Percentiles rank a stretch among this genome's conserved stretches.
phyloP scores from a whole-genome alignment of 2,113 vertebrate species.

The Gnathonemus echidnorhynchus region DNA sequence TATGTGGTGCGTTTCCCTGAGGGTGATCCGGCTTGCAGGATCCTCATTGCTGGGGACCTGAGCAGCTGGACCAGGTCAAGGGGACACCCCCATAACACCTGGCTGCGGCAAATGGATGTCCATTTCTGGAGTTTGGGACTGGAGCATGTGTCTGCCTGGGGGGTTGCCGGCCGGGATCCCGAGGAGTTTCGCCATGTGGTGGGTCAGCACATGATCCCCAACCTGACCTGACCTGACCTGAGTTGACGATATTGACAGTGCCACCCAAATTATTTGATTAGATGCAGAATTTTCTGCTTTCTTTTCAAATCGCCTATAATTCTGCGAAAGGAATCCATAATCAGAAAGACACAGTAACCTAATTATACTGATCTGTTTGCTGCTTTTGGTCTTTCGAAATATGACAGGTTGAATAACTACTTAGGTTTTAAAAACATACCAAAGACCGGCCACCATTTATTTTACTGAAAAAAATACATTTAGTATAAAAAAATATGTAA shows the following conservation, averaged over 20 bases:
- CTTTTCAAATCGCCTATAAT: not conserved
- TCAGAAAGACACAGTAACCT: not conserved
- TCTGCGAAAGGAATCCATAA: not conserved
- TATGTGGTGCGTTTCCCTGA: no score
- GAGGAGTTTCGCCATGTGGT: no score
- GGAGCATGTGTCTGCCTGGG: no score
- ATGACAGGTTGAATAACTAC: not conserved
- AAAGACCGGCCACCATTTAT: not conserved
- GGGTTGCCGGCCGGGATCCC: no score
- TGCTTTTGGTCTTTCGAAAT: not conserved
- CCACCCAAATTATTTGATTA: not conserved
- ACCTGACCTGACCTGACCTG: no score
- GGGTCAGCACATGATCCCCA: no score
- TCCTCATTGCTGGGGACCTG: no score
- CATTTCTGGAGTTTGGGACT: no score
- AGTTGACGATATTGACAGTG: not conserved
- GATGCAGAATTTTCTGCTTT: not conserved
- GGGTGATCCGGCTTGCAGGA: no score
- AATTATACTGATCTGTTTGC: not conserved
- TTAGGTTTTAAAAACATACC: not conserved
- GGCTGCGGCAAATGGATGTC: no score
- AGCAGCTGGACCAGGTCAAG: no score
- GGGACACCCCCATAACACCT: no score
- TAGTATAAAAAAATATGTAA: not conserved
- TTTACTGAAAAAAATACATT: not conserved